Evolutionary conservation across 2,113 vertebrate genomes (phyloP), one percentile per base, ranked within the genome.

Genomic region (Nothocercus julius): DNA sequence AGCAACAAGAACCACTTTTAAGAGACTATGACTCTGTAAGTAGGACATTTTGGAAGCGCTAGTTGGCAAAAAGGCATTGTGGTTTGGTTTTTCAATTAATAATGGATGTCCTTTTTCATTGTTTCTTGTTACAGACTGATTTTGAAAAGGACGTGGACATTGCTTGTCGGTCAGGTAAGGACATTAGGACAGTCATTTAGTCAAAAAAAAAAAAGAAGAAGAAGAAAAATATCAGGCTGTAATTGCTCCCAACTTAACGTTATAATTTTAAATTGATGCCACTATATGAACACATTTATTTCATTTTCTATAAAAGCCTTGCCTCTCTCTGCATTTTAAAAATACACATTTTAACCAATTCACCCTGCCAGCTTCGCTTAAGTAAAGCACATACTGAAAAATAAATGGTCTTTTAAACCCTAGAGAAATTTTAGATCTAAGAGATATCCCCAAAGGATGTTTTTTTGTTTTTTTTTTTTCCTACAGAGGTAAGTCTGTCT

Each of bases 91-190:
- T 95, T 79, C 38, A 89, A 61, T 96, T 92, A 96, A 70, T 97
- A 91, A 96, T 92, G 24, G 27, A 89, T 95, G n/a, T 54, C 76
- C n/a, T 93, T 13, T 78, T 83, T 95, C 66, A 2, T 77, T 96
- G 68, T 97, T 97, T 97, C 85, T 96, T 97, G 44, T 97, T 97
- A 97, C 98, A 99, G 99, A 99, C 99, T 93, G 99, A 99, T 97
- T 99, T 99, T 97, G 99, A 99, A 98, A 99, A 99, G 97, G 99
- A 99, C 18, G 99, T 99, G 97, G 99, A 99, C 98, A 99, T 99
- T 96, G 99, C 99, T 96, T 99, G 99, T 97, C 98, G 99, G 96
- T 99, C 99, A 98, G 99, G 99, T 99, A 99, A 98, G 98, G 93
- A 56, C 77, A 42, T 1, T 75, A 72, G 24, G 28, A 82, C 64